Percentiles rank a stretch among this genome's conserved stretches.
Evolutionary conservation across 2,113 vertebrate genomes (phyloP).

Genomic region (Caretta caretta): DNA sequence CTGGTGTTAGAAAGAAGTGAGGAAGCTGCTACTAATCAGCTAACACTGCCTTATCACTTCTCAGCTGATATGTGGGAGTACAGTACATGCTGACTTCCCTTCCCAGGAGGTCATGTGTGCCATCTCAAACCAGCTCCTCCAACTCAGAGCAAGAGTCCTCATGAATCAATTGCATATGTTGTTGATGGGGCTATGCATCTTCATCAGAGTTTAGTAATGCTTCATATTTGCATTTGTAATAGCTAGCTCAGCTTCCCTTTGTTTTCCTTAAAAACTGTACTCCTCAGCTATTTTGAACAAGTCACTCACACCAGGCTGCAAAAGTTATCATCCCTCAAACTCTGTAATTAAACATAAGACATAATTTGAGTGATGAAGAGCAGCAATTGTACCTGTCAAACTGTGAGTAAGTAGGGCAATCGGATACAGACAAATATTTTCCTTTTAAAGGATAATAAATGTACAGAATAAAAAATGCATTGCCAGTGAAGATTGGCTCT

Average conservation of each 20-base stretch:
- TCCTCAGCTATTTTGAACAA: not conserved
- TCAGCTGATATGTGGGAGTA: not conserved
- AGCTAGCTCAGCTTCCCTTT: not conserved
- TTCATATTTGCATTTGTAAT: constrained; percentile 1
- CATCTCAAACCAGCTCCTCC: not conserved
- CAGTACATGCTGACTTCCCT: not conserved
- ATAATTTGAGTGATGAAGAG: constrained; percentile 21
- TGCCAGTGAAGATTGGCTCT: not conserved
- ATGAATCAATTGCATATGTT: not conserved
- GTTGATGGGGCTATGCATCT: not conserved
- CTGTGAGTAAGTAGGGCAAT: not conserved
- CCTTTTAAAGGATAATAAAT: constrained; percentile 17
- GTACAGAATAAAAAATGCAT: not conserved
- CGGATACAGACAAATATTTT: not conserved
- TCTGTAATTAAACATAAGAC: constrained; percentile 14
- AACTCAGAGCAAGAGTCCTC: not conserved
- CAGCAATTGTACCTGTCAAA: constrained; percentile 1
- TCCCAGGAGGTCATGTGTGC: not conserved
- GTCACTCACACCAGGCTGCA: not conserved
- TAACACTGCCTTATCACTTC: not conserved
- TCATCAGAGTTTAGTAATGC: not conserved
- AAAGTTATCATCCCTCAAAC: not conserved
- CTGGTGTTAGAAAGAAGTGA: not conserved
- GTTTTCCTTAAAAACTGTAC: not conserved
- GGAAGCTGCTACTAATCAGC: not conserved